Evolutionary conservation across 2,888 invertebrate species (phyloP), one percentile per base, ranked within the genome.

Genomic region (Amblyjoppa fuscipennis): DNA sequence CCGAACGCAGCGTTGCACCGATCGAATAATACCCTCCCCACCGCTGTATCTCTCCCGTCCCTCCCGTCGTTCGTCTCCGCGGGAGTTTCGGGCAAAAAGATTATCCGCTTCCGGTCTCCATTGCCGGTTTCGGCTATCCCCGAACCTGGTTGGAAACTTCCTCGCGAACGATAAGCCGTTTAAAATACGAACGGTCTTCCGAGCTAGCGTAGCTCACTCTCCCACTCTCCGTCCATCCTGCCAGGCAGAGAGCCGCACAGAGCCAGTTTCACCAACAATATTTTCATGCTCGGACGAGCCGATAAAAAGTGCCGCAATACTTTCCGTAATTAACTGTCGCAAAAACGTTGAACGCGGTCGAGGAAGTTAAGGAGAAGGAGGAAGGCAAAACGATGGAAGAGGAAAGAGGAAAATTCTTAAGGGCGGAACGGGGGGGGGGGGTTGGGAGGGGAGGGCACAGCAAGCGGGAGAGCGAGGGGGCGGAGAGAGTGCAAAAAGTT

Each of bases 261-360:
- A 59, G 76, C 53, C 38, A 73, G 59, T 83, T 84, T 88, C 83
- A 64, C 77, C 85, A 80, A 89, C 90, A 91, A 92, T 91, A 92
- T 92, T 92, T 92, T 91, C 83, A 89, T 89, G 89, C 87, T 90
- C 84, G 85, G 87, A 90, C 89, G 88, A 90, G 84, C 87, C 87
- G 91, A 91, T 92, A 91, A 92, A 92, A 92, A 92, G 89, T 89
- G 83, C 87, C 82, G 88, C 88, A 91, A 92, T 91, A 90, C 90
- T 91, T 90, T 88, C 79, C 85, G 91, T 92, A 93, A 93, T 92
- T 93, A 93, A 91, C 89, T 90, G 90, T 86, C 87, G 87, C 81
- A 87, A 85, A 87, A 86, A 88, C 81, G 78, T 74, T 81, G 82
- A 85, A 76, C 82, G 85, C 70, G 83, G 79, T 73, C 31, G 74